These are phyloP conservation scores for Trididemnum clinides DNA, from an alignment of 23 tunicate genomes.

Conservation along the genomic window DNA sequence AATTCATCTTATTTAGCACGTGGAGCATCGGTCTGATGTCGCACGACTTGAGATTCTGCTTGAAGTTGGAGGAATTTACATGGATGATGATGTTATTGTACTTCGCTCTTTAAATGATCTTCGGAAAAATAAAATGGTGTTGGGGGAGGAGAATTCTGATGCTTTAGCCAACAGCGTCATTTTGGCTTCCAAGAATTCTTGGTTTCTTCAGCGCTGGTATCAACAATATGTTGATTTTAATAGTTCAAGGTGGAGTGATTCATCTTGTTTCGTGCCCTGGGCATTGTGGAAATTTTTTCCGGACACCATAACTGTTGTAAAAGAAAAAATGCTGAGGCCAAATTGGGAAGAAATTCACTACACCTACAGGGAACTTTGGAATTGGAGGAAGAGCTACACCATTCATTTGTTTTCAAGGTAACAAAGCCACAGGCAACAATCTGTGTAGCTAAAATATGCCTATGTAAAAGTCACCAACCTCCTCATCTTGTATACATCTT, in stretches of 20 bases:
- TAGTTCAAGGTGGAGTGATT: slow-evolving; percentile 89
- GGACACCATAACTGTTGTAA: slow-evolving; percentile 57
- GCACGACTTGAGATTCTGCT: slow-evolving; percentile 85
- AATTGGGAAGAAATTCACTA: slow-evolving; percentile 96
- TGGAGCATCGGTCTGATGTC: slow-evolving; percentile 96
- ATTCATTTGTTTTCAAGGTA: slow-evolving; percentile 97
- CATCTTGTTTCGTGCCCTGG: slow-evolving; percentile 99
- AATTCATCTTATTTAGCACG: slow-evolving; percentile 39
- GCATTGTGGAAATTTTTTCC: slow-evolving; percentile 97
- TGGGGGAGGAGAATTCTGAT: slow-evolving; percentile 97
- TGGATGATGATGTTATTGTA: slow-evolving; percentile 87
- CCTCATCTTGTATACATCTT: no score
- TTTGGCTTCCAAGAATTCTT: slow-evolving; percentile 71
- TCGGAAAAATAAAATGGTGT: slow-evolving; percentile 63
- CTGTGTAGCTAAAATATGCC: no score
- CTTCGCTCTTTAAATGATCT: slow-evolving; percentile 73
- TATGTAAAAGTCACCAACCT: no score
- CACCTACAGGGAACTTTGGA: slow-evolving; percentile 76
- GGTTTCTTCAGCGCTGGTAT: slow-evolving; percentile 95
- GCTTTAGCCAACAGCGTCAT: slow-evolving; percentile 95
- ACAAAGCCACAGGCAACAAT: no score
- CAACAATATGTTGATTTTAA: slow-evolving; percentile 83
- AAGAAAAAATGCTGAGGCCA: slow-evolving; percentile 91
- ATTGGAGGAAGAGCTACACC: slow-evolving; percentile 82
- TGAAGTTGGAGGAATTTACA: slow-evolving; percentile 97